Conservation (phyloP, 64 coral and sea anemone genomes). For the Trachythela sp. region DNA sequence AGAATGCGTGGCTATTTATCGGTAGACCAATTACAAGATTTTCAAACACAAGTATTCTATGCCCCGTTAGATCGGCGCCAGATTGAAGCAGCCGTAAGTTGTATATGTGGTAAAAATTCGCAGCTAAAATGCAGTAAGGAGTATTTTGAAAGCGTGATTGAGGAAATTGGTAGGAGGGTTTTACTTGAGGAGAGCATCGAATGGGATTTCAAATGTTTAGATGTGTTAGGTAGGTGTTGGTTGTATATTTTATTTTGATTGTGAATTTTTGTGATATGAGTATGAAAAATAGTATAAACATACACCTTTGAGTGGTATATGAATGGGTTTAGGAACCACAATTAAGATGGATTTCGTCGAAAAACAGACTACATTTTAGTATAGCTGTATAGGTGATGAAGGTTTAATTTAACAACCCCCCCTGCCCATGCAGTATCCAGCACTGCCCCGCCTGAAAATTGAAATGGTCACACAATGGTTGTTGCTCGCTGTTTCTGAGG, state of each 20-base stretch:
- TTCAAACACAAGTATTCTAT: slow-evolving; percentile 70
- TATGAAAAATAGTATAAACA: too few relatives aligned
- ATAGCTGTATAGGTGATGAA: too few relatives aligned
- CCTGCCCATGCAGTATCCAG: too few relatives aligned
- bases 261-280: too few relatives aligned
- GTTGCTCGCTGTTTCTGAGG: too few relatives aligned
- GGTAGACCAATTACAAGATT: slow-evolving; percentile 69
- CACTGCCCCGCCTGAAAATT: too few relatives aligned
- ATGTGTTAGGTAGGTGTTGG: slow-evolving; percentile 17
- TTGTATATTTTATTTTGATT: background rate
- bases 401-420: too few relatives aligned
- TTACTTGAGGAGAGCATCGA: slow-evolving; percentile 75
- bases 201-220: slow-evolving; percentile 92
- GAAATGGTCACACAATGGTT: too few relatives aligned
- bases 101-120: slow-evolving; percentile 69
- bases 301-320: too few relatives aligned
- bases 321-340: too few relatives aligned
- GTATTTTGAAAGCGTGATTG: slow-evolving; percentile 62
- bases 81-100: slow-evolving; percentile 65
- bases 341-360: too few relatives aligned
- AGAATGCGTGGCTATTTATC: slow-evolving; percentile 68
- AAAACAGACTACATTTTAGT: too few relatives aligned
- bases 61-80: slow-evolving; percentile 61
- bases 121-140: slow-evolving; percentile 69
- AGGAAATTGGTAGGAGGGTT: slow-evolving; percentile 76